Percentiles rank a stretch among this genome's conserved stretches.
phyloP scores from a whole-genome alignment of 1,140 invertebrate genomes.

The Drosophila kurseongensis region DNA sequence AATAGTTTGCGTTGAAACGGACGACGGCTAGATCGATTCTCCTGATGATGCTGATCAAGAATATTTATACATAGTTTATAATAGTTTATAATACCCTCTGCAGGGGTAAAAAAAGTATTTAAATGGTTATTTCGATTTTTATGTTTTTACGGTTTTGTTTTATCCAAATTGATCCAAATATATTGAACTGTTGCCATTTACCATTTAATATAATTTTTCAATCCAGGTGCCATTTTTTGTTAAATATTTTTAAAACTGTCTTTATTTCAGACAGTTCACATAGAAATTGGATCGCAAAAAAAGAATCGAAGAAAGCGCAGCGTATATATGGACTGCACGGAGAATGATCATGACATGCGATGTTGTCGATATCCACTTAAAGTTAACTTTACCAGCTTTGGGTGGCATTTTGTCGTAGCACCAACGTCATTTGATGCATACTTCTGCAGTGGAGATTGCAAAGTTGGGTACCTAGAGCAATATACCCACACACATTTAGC shows the following conservation, averaged over 20 bases:
- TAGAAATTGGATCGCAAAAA: conserved; percentile 90
- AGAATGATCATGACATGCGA: conserved; percentile 88
- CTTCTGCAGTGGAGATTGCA: conserved; percentile 98
- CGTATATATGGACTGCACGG: conserved; percentile 75
- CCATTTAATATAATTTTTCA: too few species aligned
- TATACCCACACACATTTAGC: conserved; percentile 97
- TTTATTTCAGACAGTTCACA: conserved; percentile 91
- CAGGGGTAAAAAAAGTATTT: too few species aligned
- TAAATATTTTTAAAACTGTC: background rate
- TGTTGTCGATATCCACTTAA: conserved; percentile 96
- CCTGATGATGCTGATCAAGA: background rate
- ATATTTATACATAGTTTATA: too few species aligned
- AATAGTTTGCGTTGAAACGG: too few species aligned
- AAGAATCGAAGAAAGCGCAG: conserved; percentile 90
- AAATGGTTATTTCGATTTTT: too few species aligned
- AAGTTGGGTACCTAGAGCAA: conserved; percentile 94
- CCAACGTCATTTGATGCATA: conserved; percentile 98
- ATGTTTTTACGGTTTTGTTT: too few species aligned
- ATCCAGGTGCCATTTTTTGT: too few species aligned
- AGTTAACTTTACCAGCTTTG: conserved; percentile 98
- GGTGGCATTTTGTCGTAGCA: conserved; percentile 99
- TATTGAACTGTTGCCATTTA: too few species aligned
- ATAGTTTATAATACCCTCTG: too few species aligned
- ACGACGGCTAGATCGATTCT: too few species aligned
- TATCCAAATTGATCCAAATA: too few species aligned